Conservation (phyloP, 2,888 invertebrate species). For the Aspidapion aeneum region DNA sequence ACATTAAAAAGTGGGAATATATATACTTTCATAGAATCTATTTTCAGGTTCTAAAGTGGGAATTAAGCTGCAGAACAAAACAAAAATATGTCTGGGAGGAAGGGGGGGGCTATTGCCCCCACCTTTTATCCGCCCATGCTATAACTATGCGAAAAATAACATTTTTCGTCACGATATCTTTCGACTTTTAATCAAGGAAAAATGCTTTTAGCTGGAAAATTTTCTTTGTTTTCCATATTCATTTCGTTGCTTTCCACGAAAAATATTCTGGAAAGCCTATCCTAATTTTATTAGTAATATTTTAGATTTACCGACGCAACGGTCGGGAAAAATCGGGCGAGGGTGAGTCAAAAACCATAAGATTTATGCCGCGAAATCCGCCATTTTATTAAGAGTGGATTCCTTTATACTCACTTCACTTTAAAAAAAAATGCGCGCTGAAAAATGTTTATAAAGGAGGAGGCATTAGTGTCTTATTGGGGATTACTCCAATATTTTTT, state of each 20-base stretch:
- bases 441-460: neutral
- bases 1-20: no score
- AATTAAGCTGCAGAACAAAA: no score
- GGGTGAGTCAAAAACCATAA: neutral
- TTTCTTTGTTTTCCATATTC: neutral
- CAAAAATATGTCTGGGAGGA: no score
- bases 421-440: neutral
- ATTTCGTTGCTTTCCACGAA: neutral
- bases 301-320: neutral
- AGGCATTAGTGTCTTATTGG: neutral
- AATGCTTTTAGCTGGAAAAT: neutral
- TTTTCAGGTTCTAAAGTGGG: no score
- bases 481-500: neutral
- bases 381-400: neutral
- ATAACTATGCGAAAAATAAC: no score
- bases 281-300: neutral
- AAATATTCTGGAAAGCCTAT: neutral
- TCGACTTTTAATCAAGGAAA: neutral
- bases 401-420: neutral
- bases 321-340: neutral
- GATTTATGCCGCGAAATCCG: neutral
- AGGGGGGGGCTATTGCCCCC: no score
- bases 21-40: no score
- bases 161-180: neutral
- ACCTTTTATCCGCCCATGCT: no score